Evolutionary conservation across 92 coral and sea anemone species (phyloP), one percentile per base, ranked within the genome.

Genomic region (Parazoanthus swiftii): DNA sequence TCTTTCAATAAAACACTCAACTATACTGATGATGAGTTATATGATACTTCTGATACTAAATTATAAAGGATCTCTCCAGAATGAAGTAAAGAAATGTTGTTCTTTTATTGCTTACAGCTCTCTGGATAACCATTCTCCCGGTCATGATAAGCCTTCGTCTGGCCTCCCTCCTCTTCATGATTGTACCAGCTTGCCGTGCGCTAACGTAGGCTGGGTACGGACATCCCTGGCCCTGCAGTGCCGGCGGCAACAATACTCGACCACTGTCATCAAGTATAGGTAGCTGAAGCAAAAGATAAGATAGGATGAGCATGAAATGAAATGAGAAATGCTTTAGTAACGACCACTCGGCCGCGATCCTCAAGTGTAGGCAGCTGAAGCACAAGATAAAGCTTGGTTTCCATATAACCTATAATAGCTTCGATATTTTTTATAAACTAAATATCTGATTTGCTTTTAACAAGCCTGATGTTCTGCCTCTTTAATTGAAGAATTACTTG

Each of bases 101-200:
- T 76, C 70, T 23, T 18, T 3, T 0, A 14, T 46, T 74, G 63
- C 87, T 84, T 84, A 84, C 87, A 46, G 87, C 46, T 68, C 87
- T 72, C 23, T 84, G 87, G n/a, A 84, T 23, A 7, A 48, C 77
- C 46, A 84, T 16, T 51, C 87, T 50, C 56, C 87, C 87, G 18
- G 78, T 48, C 87, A 84, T 72, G 38, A 84, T 39, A 50, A 84
- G 87, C 68, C 87, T 43, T 70, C 87, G 71, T 54, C 66, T 84
- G 21, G 87, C 42, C 68, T 84, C 87, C 44, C 87, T 48, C 44
- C 87, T 84, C 68, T 84, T 84, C 87, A 84, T 70, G 68, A 84
- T 70, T 48, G 79, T 70, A 2, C 4, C 50, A 44, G 87, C 87
- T 73, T 84, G 87, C 48, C 56, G 63, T 72, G 87, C 67, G 33